Evolutionary conservation across 2,888 invertebrate species (phyloP).

Genomic region (Drosophila flavopinicola): DNA sequence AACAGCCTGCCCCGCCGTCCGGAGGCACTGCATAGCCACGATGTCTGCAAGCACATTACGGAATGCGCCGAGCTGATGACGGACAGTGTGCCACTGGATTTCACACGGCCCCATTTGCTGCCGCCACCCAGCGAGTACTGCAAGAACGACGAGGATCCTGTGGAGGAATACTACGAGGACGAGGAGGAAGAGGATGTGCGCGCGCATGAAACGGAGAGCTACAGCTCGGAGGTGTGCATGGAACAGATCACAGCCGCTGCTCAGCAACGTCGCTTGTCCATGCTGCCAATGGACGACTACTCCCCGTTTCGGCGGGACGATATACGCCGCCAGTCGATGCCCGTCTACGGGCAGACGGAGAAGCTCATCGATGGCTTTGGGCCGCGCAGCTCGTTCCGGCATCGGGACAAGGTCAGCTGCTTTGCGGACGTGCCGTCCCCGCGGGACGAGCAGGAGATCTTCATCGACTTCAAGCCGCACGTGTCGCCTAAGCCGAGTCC

Average conservation of each 20-base stretch:
- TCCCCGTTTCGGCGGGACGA: constrained; percentile 79
- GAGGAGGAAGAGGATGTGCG: constrained; percentile 60
- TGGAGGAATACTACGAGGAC: constrained; percentile 70
- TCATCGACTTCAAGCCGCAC: constrained; percentile 94
- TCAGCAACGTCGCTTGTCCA: constrained; percentile 74
- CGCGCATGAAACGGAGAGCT: constrained; percentile 68
- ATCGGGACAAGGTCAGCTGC: constrained; percentile 67
- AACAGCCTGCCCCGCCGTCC: constrained; percentile 82
- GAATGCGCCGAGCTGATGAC: constrained; percentile 82
- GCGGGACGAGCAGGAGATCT: constrained; percentile 90
- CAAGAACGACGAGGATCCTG: constrained; percentile 65
- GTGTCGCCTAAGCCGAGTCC: constrained; percentile 88
- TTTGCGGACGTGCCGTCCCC: constrained; percentile 42
- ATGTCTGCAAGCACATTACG: constrained; percentile 83
- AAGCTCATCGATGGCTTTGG: constrained; percentile 77
- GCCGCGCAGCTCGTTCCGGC: constrained; percentile 70
- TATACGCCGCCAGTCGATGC: constrained; percentile 80
- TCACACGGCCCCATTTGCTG: constrained; percentile 70
- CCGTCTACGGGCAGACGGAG: constrained; percentile 78
- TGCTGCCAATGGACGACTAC: constrained; percentile 67
- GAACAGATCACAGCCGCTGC: constrained; percentile 32
- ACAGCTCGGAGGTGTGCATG: constrained; percentile 66
- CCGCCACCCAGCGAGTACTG: constrained; percentile 78
- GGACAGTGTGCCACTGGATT: constrained; percentile 74
- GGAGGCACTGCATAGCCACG: constrained; percentile 80